Evolutionary conservation across 2,113 vertebrate genomes (phyloP).

Genomic region (Cololabis saira): DNA sequence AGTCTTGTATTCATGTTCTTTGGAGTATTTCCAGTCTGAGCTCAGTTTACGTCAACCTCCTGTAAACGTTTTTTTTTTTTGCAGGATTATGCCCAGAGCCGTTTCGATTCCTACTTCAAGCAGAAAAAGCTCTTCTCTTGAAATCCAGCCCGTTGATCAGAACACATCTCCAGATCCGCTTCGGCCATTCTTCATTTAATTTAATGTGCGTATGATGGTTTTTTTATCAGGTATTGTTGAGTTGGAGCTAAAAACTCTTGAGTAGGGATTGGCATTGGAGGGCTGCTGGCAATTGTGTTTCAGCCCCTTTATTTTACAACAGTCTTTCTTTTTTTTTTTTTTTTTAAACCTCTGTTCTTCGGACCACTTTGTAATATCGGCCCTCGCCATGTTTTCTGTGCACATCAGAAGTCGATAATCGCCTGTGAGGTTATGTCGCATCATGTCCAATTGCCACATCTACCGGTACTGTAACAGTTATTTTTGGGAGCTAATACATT

Average conservation of each 20-base stretch:
- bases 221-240: background rate
- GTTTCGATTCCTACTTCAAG: slow-evolving; percentile 89
- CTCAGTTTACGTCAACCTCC: background rate
- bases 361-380: slow-evolving; percentile 30
- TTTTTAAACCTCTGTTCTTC: slow-evolving; percentile 2
- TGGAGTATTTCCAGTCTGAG: background rate
- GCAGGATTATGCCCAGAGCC: slow-evolving; percentile 89
- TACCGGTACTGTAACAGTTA: background rate
- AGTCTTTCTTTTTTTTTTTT: background rate
- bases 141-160: slow-evolving; percentile 8
- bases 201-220: background rate
- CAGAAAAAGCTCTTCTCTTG: slow-evolving; percentile 78
- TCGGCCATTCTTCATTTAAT: slow-evolving; percentile 5
- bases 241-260: background rate
- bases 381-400: background rate
- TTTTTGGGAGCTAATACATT: background rate
- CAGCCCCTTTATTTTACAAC: background rate
- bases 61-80: slow-evolving; percentile 26
- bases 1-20: background rate
- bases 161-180: background rate
- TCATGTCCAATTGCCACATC: background rate
- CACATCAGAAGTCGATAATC: background rate
- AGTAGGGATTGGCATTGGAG: background rate
- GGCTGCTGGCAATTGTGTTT: background rate
- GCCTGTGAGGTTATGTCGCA: background rate